Evolutionary conservation across 2,797 vertebrate genomes (phyloP).

Genomic region (Ctenosaura bakeri): DNA sequence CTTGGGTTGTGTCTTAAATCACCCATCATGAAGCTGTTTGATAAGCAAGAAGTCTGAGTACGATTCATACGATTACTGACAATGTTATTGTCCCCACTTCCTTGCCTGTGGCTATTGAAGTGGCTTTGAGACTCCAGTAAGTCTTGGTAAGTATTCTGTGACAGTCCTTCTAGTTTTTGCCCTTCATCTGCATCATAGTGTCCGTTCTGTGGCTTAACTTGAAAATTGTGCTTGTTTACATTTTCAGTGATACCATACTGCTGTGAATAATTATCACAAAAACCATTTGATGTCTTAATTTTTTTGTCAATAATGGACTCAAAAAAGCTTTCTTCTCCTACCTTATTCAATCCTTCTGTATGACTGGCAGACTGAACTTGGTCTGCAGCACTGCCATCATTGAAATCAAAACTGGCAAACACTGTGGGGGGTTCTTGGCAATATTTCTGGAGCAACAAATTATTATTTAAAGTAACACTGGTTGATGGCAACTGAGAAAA

Average conservation of each 20-base stretch:
- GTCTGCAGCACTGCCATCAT: conserved; percentile 72
- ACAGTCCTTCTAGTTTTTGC: conserved; percentile 76
- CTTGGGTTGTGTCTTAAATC: conserved; percentile 78
- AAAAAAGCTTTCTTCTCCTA: conserved; percentile 77
- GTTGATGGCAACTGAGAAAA: conserved; percentile 76
- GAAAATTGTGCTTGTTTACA: conserved; percentile 77
- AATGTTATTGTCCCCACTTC: conserved; percentile 70
- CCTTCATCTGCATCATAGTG: conserved; percentile 76
- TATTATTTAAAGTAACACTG: conserved; percentile 77
- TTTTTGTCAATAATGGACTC: conserved; percentile 84
- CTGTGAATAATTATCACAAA: conserved; percentile 78
- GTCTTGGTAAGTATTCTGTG: conserved; percentile 81
- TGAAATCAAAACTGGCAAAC: conserved; percentile 74
- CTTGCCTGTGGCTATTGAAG: conserved; percentile 76
- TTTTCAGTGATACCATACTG: conserved; percentile 77
- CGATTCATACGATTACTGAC: conserved; percentile 64
- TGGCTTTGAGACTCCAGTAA: conserved; percentile 75
- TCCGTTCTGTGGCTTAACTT: conserved; percentile 73
- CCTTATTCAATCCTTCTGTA: conserved; percentile 78
- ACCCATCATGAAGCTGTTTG: conserved; percentile 78
- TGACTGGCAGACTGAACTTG: conserved; percentile 74
- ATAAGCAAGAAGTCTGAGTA: conserved; percentile 76
- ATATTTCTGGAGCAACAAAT: conserved; percentile 79
- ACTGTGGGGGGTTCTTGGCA: conserved; percentile 75
- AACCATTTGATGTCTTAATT: conserved; percentile 77